Evolutionary conservation across 2,113 vertebrate species (phyloP), one percentile per base, ranked within the genome.

Genomic region (Melanostigma gelatinosum): DNA sequence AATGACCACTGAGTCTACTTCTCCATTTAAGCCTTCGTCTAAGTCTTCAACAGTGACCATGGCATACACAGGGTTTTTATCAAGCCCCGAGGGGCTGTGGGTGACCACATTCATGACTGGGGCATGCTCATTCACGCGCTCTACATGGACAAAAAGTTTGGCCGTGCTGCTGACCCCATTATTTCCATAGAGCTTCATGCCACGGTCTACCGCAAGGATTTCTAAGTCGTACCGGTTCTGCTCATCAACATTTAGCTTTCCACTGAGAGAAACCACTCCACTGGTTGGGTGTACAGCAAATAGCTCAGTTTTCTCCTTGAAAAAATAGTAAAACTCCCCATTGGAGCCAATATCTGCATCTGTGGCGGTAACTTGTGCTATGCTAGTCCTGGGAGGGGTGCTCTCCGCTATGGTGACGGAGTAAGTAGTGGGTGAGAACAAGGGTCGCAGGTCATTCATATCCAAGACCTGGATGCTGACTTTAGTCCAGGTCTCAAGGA

Each of bases 311-410:
- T 96, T 97, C 82, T 95, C 97, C 89, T 98, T 99, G 85, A 99
- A 98, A 92, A 98, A 99, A 83, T 99, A 99, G 92, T 99, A 99
- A 94, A 99, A 99, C 90, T 99, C 97, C 66, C 98, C 98, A 38
- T 99, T 99, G 82, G 98, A 99, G 82, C 98, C 98, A 13, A 98
- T 97, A 81, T 99, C 98, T 0, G 98, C 98, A 77, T 99, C 98
- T 1, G 98, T 99, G n/a, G 98, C 98, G 0, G 98, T 99, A 77
- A 99, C 98, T 85, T 98, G 98, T 83, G 98, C 98, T 57, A 99
- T 98, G 64, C 97, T 99, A 91, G 97, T 98, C 93, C 98, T 96
- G 76, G 99, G 93, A 20, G 98, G 97, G 72, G 98, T 99, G 94
- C 96, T 98, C 93, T 99, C 98, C 1, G 96, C 95, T 70, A 99